phyloP scores from a whole-genome alignment of 2,888 invertebrate species.

The Mesorhabditis sp. region DNA sequence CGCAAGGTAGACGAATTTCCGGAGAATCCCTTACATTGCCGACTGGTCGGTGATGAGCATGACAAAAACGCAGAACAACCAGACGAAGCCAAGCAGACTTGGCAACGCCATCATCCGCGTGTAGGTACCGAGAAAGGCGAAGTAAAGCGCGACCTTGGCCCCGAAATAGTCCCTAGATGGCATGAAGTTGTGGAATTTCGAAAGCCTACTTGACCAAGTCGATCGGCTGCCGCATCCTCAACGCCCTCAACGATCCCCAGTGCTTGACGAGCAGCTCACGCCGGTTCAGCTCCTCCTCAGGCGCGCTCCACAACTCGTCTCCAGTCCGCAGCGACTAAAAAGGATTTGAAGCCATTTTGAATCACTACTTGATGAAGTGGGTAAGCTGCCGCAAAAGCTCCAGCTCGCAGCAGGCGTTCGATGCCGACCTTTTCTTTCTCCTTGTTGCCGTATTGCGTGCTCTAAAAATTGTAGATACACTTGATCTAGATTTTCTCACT shows the following conservation, averaged over 20 bases:
- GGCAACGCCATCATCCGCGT: not conserved
- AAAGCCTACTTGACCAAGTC: not conserved
- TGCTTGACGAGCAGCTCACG: not conserved
- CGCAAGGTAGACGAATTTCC: too few species aligned
- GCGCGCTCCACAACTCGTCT: not conserved
- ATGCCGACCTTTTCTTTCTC: not conserved
- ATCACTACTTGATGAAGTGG: not conserved
- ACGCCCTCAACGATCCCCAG: not conserved
- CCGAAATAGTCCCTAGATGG: constrained; percentile 1
- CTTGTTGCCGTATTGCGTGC: not conserved
- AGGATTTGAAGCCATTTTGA: not conserved
- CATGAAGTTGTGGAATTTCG: too few species aligned
- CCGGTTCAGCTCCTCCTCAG: not conserved
- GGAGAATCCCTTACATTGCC: not conserved
- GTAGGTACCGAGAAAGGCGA: constrained; percentile 3
- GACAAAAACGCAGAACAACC: not conserved
- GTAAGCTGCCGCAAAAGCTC: not conserved
- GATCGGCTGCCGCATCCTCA: not conserved
- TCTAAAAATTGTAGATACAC: not conserved
- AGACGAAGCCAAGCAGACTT: not conserved
- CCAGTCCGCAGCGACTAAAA: not conserved
- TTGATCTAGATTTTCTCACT: not conserved
- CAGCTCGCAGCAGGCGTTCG: constrained; percentile 3
- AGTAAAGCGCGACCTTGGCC: not conserved
- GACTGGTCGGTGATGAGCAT: constrained; percentile 4